These are phyloP conservation scores for Porites australiensis DNA, from an alignment of 64 coral and sea anemone genomes.

Conservation along the genomic window DNA sequence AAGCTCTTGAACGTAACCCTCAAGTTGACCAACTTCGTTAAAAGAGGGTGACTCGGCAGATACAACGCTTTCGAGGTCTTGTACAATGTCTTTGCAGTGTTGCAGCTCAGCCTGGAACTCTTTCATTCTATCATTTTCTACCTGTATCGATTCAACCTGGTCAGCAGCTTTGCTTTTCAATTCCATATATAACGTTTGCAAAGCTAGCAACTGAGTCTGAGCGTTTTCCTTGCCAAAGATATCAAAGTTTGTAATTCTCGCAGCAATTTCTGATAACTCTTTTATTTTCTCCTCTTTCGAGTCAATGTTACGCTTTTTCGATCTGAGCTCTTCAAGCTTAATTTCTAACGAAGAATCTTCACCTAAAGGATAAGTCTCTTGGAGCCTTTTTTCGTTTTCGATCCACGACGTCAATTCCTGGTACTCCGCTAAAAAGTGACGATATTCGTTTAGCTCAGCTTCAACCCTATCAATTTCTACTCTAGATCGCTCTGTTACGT, in stretches of 20 bases:
- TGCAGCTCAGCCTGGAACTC: constrained; percentile 77
- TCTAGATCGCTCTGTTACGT: constrained; percentile 6
- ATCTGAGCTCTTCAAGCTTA: background rate
- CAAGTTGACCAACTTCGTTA: constrained; percentile 27
- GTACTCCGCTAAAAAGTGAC: background rate
- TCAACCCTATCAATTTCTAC: background rate
- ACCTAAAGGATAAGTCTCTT: background rate
- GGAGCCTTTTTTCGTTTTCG: background rate
- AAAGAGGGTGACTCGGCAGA: constrained; percentile 32
- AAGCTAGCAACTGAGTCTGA: background rate
- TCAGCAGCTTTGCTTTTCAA: constrained; percentile 31
- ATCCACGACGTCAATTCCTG: constrained; percentile 25
- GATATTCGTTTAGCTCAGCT: background rate
- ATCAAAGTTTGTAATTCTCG: background rate
- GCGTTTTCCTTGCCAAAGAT: background rate
- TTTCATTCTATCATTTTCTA: background rate
- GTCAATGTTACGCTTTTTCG: background rate
- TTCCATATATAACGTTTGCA: background rate
- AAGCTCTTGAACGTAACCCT: constrained; percentile 46
- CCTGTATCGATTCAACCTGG: constrained; percentile 7
- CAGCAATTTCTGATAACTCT: background rate
- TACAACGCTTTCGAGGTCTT: constrained; percentile 40
- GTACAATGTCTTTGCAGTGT: constrained; percentile 62
- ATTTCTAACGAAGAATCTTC: constrained; percentile 4
- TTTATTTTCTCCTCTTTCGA: constrained; percentile 21